Evolutionary conservation across 2,113 vertebrate genomes (phyloP).

Genomic region (Euleptes europaea): DNA sequence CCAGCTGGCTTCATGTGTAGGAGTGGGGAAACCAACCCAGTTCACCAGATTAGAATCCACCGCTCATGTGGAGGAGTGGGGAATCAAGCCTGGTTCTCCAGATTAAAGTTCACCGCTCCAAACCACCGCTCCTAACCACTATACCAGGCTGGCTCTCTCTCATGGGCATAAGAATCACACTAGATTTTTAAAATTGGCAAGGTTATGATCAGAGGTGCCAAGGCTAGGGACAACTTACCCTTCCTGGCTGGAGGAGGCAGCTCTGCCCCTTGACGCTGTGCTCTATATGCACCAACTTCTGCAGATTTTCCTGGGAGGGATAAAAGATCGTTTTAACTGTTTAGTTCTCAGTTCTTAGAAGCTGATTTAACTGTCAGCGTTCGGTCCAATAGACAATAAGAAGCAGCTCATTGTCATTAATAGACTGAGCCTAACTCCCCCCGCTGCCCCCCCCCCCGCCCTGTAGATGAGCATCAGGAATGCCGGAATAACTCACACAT

Average conservation of each 20-base stretch:
- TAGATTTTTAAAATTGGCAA: conserved; percentile 61
- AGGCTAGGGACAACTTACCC: conserved; percentile 81
- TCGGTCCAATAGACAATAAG: neutral
- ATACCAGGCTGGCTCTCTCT: too few species aligned
- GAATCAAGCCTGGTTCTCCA: too few species aligned
- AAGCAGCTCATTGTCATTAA: neutral
- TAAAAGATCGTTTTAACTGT: conserved; percentile 4
- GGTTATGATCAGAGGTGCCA: conserved; percentile 62
- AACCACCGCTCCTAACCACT: too few species aligned
- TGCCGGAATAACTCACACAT: neutral
- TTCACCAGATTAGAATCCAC: too few species aligned
- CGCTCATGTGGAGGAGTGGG: too few species aligned
- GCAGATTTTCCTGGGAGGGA: conserved; percentile 88
- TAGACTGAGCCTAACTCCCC: neutral
- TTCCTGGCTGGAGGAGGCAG: conserved; percentile 88
- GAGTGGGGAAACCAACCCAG: too few species aligned
- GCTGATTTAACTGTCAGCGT: neutral
- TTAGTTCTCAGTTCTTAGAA: neutral
- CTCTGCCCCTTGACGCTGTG: conserved; percentile 90
- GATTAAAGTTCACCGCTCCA: too few species aligned
- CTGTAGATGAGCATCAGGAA: too few species aligned
- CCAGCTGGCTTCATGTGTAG: too few species aligned
- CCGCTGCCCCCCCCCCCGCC: too few species aligned
- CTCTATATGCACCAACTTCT: conserved; percentile 95
- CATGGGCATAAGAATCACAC: conserved; percentile 2